These are phyloP conservation scores for Melanaphis sacchari DNA, from an alignment of 1,140 invertebrate genomes.

Conservation along the genomic window DNA sequence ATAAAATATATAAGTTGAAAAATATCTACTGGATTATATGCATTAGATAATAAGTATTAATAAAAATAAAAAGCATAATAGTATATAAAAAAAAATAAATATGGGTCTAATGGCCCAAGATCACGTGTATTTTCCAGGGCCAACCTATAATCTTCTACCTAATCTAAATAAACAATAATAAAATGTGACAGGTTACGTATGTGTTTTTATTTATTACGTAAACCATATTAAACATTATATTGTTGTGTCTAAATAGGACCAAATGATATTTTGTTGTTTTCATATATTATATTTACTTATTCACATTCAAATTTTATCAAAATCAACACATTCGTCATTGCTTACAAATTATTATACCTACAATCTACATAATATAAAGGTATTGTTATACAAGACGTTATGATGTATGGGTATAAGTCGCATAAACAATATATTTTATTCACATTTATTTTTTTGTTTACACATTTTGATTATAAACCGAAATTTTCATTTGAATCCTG, in stretches of 20 bases:
- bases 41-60: background rate
- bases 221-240: background rate
- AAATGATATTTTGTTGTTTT: background rate
- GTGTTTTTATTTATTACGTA: background rate
- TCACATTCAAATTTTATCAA: background rate
- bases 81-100: background rate
- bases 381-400: background rate
- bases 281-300: background rate
- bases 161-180: conserved; percentile 8
- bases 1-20: background rate
- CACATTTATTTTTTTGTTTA: background rate
- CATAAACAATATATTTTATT: background rate
- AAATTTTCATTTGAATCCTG: background rate
- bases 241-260: background rate
- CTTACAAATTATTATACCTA: background rate
- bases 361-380: background rate
- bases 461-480: background rate
- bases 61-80: background rate
- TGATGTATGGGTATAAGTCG: background rate
- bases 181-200: background rate
- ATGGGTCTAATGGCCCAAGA: background rate
- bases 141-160: background rate
- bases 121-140: background rate
- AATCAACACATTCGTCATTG: background rate
- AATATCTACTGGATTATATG: background rate